Percentiles rank a stretch among this genome's conserved stretches.
These are phyloP conservation scores for Labrus mixtus DNA, from an alignment of 2,113 vertebrate species.

Conservation along the genomic window DNA sequence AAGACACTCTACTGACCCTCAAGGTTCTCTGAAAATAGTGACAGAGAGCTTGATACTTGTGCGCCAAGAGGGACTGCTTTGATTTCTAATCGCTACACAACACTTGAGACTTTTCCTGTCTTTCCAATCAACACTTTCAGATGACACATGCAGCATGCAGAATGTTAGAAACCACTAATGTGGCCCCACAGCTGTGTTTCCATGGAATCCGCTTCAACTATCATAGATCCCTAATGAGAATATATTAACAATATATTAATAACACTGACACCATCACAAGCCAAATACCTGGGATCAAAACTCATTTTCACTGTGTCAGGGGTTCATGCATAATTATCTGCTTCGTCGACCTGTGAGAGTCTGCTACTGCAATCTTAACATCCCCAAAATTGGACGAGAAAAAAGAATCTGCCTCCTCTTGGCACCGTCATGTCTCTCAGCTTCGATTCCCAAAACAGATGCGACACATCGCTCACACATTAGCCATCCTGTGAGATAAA, in stretches of 20 bases:
- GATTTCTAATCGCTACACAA: slow-evolving; percentile 19
- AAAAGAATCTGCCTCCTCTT: slow-evolving; percentile 36
- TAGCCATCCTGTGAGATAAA: slow-evolving; percentile 44
- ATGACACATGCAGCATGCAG: slow-evolving; percentile 34
- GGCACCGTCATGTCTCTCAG: slow-evolving; percentile 38
- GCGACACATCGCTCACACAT: slow-evolving; percentile 45
- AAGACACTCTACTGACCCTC: slow-evolving; percentile 55
- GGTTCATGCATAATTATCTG: slow-evolving; percentile 76
- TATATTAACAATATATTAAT: slow-evolving; percentile 75
- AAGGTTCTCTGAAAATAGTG: slow-evolving; percentile 51
- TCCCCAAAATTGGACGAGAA: slow-evolving; percentile 53
- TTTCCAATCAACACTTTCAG: slow-evolving; percentile 59
- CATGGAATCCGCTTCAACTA: slow-evolving; percentile 50
- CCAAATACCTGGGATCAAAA: slow-evolving; percentile 65
- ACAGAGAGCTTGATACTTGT: slow-evolving; percentile 46
- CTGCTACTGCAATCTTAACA: slow-evolving; percentile 53
- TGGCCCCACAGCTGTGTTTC: slow-evolving; percentile 34
- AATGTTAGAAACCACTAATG: slow-evolving; percentile 41
- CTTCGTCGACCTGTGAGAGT: slow-evolving; percentile 67
- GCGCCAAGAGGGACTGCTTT: slow-evolving; percentile 29
- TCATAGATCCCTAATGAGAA: slow-evolving; percentile 59
- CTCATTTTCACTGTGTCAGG: slow-evolving; percentile 73
- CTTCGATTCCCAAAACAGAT: slow-evolving; percentile 53
- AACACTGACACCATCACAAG: slow-evolving; percentile 66
- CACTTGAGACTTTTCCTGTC: slow-evolving; percentile 48